Percentiles rank a stretch among this genome's conserved stretches.
phyloP scores from a whole-genome alignment of 2,888 invertebrate genomes.

The Prionchulus punctatus region DNA sequence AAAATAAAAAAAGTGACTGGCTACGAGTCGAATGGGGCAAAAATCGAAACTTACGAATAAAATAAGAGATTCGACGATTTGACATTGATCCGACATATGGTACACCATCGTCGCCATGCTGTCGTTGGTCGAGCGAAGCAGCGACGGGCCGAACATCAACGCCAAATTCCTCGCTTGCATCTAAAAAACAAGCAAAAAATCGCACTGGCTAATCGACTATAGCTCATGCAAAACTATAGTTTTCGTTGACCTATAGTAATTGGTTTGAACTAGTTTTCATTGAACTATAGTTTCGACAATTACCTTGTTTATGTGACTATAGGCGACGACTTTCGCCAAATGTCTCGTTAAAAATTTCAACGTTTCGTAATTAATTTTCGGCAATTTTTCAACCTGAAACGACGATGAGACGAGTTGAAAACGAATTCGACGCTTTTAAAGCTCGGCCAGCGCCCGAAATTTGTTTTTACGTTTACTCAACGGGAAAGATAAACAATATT shows the following conservation, averaged over 20 bases:
- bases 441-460: too few relatives aligned
- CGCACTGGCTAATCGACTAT: too few relatives aligned
- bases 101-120: conserved; percentile 71
- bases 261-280: too few relatives aligned
- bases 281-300: too few relatives aligned
- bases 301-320: conserved; percentile 62
- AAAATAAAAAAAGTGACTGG: too few relatives aligned
- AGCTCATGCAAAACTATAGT: too few relatives aligned
- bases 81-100: conserved; percentile 87
- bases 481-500: too few relatives aligned
- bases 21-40: too few relatives aligned
- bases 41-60: conserved; percentile 49
- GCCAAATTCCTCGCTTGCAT: conserved; percentile 82
- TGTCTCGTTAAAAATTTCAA: conserved; percentile 76
- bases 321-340: conserved; percentile 54
- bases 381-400: conserved; percentile 49
- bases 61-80: conserved; percentile 74
- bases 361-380: conserved; percentile 79
- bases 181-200: conserved; percentile 22
- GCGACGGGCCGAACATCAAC: conserved; percentile 81
- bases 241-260: too few relatives aligned
- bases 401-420: too few relatives aligned
- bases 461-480: too few relatives aligned
- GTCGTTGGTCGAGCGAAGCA: conserved; percentile 71
- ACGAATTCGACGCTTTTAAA: too few relatives aligned